Percentiles rank a stretch among this genome's conserved stretches.
Evolutionary conservation across 2,888 invertebrate genomes (phyloP).

Genomic region (Sinelater perroti): DNA sequence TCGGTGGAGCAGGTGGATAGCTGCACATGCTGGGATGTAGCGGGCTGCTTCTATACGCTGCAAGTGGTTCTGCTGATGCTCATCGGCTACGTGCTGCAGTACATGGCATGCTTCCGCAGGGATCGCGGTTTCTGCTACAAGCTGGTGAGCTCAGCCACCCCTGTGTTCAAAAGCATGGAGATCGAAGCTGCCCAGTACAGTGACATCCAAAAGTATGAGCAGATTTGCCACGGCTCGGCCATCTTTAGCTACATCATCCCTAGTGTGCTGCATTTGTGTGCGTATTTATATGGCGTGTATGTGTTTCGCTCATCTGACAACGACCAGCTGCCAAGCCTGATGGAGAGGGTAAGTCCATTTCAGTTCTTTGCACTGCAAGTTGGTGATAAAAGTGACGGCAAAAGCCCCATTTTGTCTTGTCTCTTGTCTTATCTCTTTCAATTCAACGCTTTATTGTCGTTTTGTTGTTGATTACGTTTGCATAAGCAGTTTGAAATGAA

Average conservation of each 20-base stretch:
- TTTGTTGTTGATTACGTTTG: too few relatives aligned
- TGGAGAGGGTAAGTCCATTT: conserved; percentile 73
- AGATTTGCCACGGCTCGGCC: conserved; percentile 75
- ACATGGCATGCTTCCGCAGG: conserved; percentile 78
- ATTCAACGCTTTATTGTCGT: too few relatives aligned
- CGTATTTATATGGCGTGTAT: conserved; percentile 77
- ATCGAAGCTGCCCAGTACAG: conserved; percentile 6
- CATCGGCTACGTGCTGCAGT: conserved; percentile 79
- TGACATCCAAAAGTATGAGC: conserved; percentile 61
- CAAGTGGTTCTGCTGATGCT: conserved; percentile 73
- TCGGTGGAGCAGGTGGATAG: conserved; percentile 69
- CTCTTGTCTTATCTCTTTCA: too few relatives aligned
- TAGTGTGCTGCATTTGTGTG: conserved; percentile 74
- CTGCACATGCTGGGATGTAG: conserved; percentile 67
- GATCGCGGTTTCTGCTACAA: conserved; percentile 78
- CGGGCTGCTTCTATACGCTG: conserved; percentile 74
- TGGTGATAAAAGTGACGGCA: too few relatives aligned
- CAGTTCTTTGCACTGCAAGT: too few relatives aligned
- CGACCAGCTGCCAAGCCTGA: conserved; percentile 82
- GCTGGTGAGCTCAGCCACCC: conserved; percentile 35
- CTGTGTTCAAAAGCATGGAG: conserved; percentile 12
- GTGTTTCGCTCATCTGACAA: conserved; percentile 80
- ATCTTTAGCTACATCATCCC: conserved; percentile 79
- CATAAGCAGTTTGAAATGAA: too few relatives aligned
- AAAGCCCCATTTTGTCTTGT: too few relatives aligned